Evolutionary conservation across 2,888 invertebrate species (phyloP).

Genomic region (Sycophila texana): DNA sequence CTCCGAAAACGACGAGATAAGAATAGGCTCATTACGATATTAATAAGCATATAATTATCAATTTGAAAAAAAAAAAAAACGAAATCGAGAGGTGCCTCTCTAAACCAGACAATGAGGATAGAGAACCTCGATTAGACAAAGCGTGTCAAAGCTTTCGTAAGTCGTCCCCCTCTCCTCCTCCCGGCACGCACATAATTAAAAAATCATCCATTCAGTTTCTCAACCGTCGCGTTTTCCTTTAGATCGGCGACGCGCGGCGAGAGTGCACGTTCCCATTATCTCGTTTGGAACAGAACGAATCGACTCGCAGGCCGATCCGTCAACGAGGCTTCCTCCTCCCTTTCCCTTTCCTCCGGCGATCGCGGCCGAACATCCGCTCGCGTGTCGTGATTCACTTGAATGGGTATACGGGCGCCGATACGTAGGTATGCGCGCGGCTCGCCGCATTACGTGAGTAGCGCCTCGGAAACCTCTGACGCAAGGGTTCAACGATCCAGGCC

Average conservation of each 20-base stretch:
- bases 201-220: no score
- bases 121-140: no score
- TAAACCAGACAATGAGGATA: no score
- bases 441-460: slow-evolving; percentile 13
- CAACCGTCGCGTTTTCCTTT: slow-evolving; percentile 8
- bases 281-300: slow-evolving; percentile 38
- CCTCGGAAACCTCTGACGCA: slow-evolving; percentile 53
- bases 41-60: no score
- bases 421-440: slow-evolving; percentile 1
- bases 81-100: no score
- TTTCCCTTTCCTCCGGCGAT: slow-evolving; percentile 3
- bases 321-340: slow-evolving; percentile 1
- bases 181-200: no score
- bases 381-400: slow-evolving; percentile 46
- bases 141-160: no score
- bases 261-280: slow-evolving; percentile 28
- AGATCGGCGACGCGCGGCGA: background rate
- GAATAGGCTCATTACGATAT: no score
- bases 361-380: slow-evolving; percentile 40
- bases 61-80: no score
- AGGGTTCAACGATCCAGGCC: slow-evolving; percentile 60
- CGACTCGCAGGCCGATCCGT: slow-evolving; percentile 5
- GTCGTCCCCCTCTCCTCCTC: no score
- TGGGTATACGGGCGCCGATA: slow-evolving; percentile 7
- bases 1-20: no score